Base-by-base conservation (phyloP, 2,888 invertebrate species). In the Scrobipalpa costella region DNA sequence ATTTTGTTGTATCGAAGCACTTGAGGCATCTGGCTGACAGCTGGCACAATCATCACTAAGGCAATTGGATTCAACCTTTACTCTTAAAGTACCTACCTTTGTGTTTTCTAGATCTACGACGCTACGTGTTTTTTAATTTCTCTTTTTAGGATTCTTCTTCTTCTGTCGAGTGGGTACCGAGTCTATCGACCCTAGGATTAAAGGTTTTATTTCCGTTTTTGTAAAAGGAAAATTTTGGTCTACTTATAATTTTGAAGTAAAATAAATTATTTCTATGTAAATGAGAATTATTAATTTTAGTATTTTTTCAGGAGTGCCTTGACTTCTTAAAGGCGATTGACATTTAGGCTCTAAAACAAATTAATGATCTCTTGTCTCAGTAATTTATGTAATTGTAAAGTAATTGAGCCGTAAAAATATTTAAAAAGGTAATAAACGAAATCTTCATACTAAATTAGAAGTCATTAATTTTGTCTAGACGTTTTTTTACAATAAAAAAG, bases 281-380 rank as follows among this genome's bases (percentile, higher is more conserved):
- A 44, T 15, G 44, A 44, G 44, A 44, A 44, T 44, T 44, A 15
- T n/a, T 44, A n/a, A 15, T 44, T n/a, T 44, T 7, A 44, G 6
- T n/a, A n/a, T 7, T 44, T 44, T 40, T 15, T 27, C 27, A 27
- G 7, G 44, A 44, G 44, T 7, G n/a, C 0, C 15, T 44, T 9
- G 44, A 44, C 44, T 44, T 44, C n/a, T 44, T 44, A 3, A 17
- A 21, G 52, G 6, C 52, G 7, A 44, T n/a, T n/a, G 44, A 44
- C n/a, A 44, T 44, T 44, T n/a, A 44, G 44, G 15, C n/a, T 44
- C n/a, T 44, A 15, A 44, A 44, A 44, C 44, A 44, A 44, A 55
- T 34, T 27, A 8, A 44, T 44, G 44, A 44, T 7, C 11, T 44
- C 44, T 44, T 44, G 44, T 44, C 44, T 44, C 19, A n/a, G 17